These are phyloP conservation scores for Triplophysa siluroides DNA, from an alignment of 2,113 vertebrate species.

Conservation along the genomic window DNA sequence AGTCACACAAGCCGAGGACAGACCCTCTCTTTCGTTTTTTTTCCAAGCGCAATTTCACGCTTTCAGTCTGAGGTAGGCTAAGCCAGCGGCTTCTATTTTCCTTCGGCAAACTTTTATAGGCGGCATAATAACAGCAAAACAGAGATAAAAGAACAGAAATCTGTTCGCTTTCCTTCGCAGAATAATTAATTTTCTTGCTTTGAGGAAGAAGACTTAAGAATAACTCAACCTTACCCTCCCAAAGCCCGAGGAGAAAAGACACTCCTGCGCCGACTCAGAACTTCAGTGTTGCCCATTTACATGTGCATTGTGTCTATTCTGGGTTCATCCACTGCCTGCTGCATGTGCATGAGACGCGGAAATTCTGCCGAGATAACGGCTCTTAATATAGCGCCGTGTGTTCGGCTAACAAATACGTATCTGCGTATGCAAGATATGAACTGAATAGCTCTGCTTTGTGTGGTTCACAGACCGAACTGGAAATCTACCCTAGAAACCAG, in stretches of 20 bases:
- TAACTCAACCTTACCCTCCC: slow-evolving; percentile 20
- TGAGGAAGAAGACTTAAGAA: slow-evolving; percentile 28
- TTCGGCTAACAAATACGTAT: background rate
- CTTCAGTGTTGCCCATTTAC: slow-evolving; percentile 16
- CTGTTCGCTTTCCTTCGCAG: slow-evolving; percentile 23
- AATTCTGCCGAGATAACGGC: background rate
- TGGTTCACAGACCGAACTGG: background rate
- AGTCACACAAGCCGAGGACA: background rate
- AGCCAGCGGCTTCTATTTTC: slow-evolving; percentile 30
- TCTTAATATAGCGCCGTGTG: background rate
- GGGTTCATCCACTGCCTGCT: slow-evolving; percentile 14
- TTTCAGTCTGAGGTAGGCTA: slow-evolving; percentile 7
- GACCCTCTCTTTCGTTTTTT: slow-evolving; percentile 11
- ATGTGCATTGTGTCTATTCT: slow-evolving; percentile 36
- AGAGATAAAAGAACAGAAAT: slow-evolving; percentile 29
- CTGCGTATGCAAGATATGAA: slow-evolving; percentile 14
- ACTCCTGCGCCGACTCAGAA: background rate
- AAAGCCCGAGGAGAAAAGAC: slow-evolving; percentile 8
- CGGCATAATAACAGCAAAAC: slow-evolving; percentile 30
- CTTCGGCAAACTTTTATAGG: slow-evolving; percentile 1
- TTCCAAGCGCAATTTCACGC: slow-evolving; percentile 1
- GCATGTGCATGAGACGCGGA: background rate
- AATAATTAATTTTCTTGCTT: slow-evolving; percentile 33
- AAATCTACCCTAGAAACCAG: background rate
- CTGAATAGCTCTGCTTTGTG: background rate